These are phyloP conservation scores for Mastigias papua DNA, from an alignment of 30 jellyfish, hydroid and myxozoan species.

Conservation along the genomic window DNA sequence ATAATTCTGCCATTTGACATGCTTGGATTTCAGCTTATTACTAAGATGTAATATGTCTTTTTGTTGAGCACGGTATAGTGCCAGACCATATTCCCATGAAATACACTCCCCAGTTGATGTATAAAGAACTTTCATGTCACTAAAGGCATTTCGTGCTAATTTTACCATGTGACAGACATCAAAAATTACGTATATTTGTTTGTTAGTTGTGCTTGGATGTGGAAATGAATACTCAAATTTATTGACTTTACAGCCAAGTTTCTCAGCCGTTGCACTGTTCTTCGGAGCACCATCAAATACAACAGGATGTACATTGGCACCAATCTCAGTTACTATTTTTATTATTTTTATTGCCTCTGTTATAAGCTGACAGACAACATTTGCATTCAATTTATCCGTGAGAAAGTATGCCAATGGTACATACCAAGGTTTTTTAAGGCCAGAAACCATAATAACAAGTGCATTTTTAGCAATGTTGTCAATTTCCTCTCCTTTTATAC, in stretches of 20 bases:
- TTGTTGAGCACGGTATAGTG: conserved; percentile 24
- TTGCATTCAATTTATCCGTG: conserved; percentile 6
- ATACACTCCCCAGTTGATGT: background rate
- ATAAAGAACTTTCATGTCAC: background rate
- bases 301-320: conserved; percentile 25
- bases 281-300: conserved; percentile 17
- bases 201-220: conserved; percentile 11
- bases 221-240: conserved; percentile 37
- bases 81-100: conserved; percentile 27
- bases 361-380: too few species aligned
- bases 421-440: conserved; percentile 24
- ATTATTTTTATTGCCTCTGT: conserved; percentile 33
- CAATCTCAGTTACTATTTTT: conserved; percentile 27
- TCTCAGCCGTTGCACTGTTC: conserved; percentile 7
- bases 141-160: conserved; percentile 38
- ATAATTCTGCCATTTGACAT: conserved; percentile 62
- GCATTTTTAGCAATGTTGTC: conserved; percentile 42
- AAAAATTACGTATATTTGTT: conserved; percentile 1
- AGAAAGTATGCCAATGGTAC: conserved; percentile 28
- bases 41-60: conserved; percentile 34
- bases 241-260: conserved; percentile 26
- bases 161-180: conserved; percentile 54
- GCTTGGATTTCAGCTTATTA: conserved; percentile 40
- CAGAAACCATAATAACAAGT: conserved; percentile 24
- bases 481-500: background rate